phyloP scores from a whole-genome alignment of 2,113 vertebrate species.

The Chamaea fasciata region DNA sequence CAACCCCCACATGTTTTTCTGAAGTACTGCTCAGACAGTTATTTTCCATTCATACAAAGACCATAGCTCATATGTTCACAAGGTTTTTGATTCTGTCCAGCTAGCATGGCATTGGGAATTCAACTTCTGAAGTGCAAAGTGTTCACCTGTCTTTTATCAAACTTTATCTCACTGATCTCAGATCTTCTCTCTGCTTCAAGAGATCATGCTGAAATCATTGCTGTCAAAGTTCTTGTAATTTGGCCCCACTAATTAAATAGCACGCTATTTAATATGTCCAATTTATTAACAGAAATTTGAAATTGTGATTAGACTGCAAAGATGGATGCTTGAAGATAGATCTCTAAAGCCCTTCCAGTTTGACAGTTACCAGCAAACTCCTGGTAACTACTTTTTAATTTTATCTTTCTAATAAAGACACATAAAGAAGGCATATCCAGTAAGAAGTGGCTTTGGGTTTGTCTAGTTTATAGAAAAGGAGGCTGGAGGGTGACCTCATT shows the following conservation, averaged over 20 bases:
- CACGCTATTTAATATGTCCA: neutral
- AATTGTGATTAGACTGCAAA: neutral
- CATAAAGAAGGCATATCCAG: neutral
- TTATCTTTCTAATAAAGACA: neutral
- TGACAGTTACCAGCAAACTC: neutral
- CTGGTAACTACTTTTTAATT: neutral
- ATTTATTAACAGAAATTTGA: neutral
- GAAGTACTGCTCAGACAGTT: neutral
- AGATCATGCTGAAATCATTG: neutral
- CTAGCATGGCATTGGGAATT: neutral
- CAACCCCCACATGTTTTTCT: neutral
- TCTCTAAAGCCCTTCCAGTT: neutral
- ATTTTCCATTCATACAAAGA: neutral
- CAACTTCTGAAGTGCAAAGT: neutral
- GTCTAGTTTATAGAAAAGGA: neutral
- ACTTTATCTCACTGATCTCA: neutral
- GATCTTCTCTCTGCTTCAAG: neutral
- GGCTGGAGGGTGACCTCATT: neutral
- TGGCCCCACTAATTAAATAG: neutral
- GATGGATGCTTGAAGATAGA: neutral
- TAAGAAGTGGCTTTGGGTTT: neutral
- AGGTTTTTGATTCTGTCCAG: neutral
- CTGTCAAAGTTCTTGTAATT: neutral
- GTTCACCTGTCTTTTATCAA: neutral
- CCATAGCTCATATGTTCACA: neutral